These are phyloP conservation scores for Stenurella melanura DNA, from an alignment of 2,888 invertebrate genomes.

Conservation along the genomic window DNA sequence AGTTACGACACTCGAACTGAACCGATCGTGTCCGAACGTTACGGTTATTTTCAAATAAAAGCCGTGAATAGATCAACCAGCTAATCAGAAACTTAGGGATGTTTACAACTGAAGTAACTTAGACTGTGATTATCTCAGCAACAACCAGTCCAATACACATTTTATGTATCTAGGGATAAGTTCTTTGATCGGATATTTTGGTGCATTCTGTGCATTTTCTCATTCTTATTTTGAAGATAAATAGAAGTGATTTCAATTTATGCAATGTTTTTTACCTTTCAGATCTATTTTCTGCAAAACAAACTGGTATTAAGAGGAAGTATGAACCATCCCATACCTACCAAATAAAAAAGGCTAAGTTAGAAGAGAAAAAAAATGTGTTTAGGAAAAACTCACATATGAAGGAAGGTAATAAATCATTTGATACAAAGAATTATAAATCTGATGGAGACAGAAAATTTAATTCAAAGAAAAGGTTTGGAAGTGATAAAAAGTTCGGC, in stretches of 20 bases:
- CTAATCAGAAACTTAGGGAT: no score
- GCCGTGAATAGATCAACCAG: no score
- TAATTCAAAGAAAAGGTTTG: slow-evolving; percentile 39
- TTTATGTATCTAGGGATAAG: no score
- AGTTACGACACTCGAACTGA: no score
- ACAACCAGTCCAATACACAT: no score
- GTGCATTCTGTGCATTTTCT: slow-evolving; percentile 28
- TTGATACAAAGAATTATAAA: slow-evolving; percentile 43
- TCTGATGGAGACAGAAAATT: slow-evolving; percentile 24
- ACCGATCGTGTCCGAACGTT: no score
- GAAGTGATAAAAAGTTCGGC: slow-evolving; percentile 28
- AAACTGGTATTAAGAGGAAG: slow-evolving; percentile 54
- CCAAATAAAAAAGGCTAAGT: slow-evolving; percentile 63
- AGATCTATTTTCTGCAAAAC: slow-evolving; percentile 62
- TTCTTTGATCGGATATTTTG: no score
- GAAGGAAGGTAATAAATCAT: slow-evolving; percentile 25
- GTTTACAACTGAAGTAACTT: no score
- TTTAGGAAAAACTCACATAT: background rate
- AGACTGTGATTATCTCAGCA: no score
- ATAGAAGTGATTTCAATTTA: background rate
- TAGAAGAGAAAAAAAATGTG: slow-evolving; percentile 47
- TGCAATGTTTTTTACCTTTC: slow-evolving; percentile 28
- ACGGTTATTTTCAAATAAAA: no score
- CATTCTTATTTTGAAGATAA: slow-evolving; percentile 39
- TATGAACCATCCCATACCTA: slow-evolving; percentile 45